These are phyloP conservation scores for Crossocerus cetratus DNA, from an alignment of 2,888 invertebrate species.

Conservation along the genomic window DNA sequence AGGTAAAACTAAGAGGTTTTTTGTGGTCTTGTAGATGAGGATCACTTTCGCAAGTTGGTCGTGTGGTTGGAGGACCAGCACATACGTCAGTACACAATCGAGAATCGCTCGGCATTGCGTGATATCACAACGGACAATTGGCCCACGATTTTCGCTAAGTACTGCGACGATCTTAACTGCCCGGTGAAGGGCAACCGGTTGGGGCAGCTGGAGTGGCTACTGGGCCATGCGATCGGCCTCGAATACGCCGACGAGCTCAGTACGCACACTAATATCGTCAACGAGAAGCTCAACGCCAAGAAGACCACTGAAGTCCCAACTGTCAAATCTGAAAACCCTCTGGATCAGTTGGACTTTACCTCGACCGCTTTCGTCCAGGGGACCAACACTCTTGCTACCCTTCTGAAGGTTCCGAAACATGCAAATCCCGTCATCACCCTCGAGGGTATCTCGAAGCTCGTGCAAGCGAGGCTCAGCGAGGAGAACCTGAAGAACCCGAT, in stretches of 20 bases:
- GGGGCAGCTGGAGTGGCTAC: conserved; percentile 91
- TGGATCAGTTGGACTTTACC: conserved; percentile 92
- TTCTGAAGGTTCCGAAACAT: conserved; percentile 89
- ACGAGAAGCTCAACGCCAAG: conserved; percentile 79
- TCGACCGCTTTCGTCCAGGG: conserved; percentile 77
- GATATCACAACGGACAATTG: conserved; percentile 83
- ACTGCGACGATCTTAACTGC: conserved; percentile 87
- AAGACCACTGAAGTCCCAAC: conserved; percentile 82
- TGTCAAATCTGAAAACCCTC: conserved; percentile 88
- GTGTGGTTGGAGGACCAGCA: conserved; percentile 96
- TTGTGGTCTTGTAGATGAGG: conserved; percentile 82
- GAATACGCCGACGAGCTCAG: conserved; percentile 76
- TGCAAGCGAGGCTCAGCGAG: conserved; percentile 80
- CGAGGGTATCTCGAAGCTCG: conserved; percentile 83
- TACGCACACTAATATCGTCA: conserved; percentile 75
- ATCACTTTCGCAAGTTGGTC: conserved; percentile 87
- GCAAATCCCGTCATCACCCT: conserved; percentile 87
- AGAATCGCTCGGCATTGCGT: conserved; percentile 87
- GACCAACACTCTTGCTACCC: conserved; percentile 86
- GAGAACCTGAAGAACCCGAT: conserved; percentile 80
- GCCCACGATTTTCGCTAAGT: conserved; percentile 85
- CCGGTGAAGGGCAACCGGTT: conserved; percentile 81
- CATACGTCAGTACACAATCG: conserved; percentile 91
- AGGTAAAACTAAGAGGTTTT: too few relatives aligned
- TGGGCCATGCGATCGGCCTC: conserved; percentile 89